phyloP scores from a whole-genome alignment of 2,888 invertebrate species.

The Spatulosminthurus flaviceps region DNA sequence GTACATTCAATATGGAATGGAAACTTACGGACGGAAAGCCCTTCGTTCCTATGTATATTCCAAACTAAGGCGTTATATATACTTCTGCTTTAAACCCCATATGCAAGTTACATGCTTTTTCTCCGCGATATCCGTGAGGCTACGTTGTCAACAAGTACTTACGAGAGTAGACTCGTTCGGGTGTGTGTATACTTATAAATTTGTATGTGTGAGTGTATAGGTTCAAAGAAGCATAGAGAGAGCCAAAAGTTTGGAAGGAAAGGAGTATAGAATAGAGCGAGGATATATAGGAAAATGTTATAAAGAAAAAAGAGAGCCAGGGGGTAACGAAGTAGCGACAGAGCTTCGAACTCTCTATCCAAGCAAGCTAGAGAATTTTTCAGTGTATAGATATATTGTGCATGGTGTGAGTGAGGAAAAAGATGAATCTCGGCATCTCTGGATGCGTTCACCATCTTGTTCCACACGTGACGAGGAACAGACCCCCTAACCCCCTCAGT shows the following conservation, averaged over 20 bases:
- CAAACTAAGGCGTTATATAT: not conserved
- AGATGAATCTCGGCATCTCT: conserved; percentile 39
- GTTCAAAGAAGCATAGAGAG: not conserved
- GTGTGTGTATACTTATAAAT: no score
- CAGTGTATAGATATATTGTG: conserved; percentile 7
- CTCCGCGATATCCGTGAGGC: conserved; percentile 26
- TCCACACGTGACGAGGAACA: conserved; percentile 38
- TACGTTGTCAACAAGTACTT: conserved; percentile 30
- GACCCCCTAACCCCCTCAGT: conserved; percentile 25
- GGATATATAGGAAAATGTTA: not conserved
- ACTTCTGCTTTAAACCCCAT: no score
- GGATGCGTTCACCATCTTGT: conserved; percentile 31
- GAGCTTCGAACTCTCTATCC: conserved; percentile 20
- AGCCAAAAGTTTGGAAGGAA: no score
- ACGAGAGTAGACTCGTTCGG: conserved; percentile 11
- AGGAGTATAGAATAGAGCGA: not conserved
- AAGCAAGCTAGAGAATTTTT: conserved; percentile 25
- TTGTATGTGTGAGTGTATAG: no score
- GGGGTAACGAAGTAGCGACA: conserved; percentile 28
- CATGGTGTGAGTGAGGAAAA: no score
- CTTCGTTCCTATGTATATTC: not conserved
- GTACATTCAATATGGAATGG: no score
- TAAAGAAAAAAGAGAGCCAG: conserved; percentile 15
- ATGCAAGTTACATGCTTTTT: conserved; percentile 6
- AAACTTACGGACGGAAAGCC: not conserved